Percentiles rank a stretch among this genome's conserved stretches.
Conservation (phyloP, 2,797 vertebrate genomes). For the Pampus argenteus region DNA sequence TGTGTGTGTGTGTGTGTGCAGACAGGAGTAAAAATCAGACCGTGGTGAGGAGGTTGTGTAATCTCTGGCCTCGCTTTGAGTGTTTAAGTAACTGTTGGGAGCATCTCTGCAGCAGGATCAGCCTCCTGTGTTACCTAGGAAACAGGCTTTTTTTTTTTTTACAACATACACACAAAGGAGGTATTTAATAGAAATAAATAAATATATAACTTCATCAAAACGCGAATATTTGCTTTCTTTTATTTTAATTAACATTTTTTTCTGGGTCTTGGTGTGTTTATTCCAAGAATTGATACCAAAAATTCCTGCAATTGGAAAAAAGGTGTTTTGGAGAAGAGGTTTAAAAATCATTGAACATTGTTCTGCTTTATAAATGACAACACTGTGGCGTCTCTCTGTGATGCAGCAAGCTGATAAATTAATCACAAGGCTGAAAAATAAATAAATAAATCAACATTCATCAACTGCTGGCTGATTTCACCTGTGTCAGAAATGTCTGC, state of each 20-base stretch:
- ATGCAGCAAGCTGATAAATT: constrained; percentile 61
- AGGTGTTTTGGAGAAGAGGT: constrained; percentile 66
- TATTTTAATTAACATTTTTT: constrained; percentile 41
- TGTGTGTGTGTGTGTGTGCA: not conserved
- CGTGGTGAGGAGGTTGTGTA: constrained; percentile 20
- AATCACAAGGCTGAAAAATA: constrained; percentile 56
- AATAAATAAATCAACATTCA: constrained; percentile 51
- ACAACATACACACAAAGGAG: constrained; percentile 17
- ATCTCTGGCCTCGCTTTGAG: constrained; percentile 37
- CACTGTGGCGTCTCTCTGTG: constrained; percentile 39
- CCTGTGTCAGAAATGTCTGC: too few relatives aligned
- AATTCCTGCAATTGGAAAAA: constrained; percentile 22
- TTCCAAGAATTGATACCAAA: constrained; percentile 49
- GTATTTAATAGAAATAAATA: too few relatives aligned
- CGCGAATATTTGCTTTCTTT: constrained; percentile 26
- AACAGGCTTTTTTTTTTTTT: constrained; percentile 78
- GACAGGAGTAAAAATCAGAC: not conserved
- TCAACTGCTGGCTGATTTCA: constrained; percentile 42
- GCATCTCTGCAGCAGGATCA: constrained; percentile 64
- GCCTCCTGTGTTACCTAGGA: constrained; percentile 84
- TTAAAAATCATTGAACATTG: constrained; percentile 57
- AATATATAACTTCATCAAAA: too few relatives aligned
- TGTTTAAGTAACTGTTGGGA: constrained; percentile 46
- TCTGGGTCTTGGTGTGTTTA: constrained; percentile 15
- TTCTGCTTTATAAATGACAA: constrained; percentile 75